A percentile compares a stretch with the other conserved stretches of the same genome.
Conservation (phyloP, 2,888 invertebrate species). For the Sipunculus nudus region DNA sequence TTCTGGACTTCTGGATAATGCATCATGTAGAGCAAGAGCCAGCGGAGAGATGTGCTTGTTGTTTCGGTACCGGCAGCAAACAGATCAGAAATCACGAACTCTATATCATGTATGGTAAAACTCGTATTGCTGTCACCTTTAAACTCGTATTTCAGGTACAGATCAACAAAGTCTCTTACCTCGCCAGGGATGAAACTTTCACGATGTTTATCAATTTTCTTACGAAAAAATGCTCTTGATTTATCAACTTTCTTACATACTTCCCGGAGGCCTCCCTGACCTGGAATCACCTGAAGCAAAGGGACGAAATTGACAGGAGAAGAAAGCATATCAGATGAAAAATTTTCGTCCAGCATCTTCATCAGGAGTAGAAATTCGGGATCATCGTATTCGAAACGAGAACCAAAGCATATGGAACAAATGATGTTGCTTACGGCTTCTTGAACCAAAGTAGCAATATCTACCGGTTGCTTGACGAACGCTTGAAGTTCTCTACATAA, state of each 20-base stretch:
- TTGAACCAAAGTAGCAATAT: background rate
- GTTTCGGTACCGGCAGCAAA: slow-evolving; percentile 14
- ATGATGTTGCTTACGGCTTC: slow-evolving; percentile 10
- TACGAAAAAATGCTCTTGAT: too few species aligned
- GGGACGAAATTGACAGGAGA: too few species aligned
- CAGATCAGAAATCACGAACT: slow-evolving; percentile 8
- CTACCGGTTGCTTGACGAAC: background rate
- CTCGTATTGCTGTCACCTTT: too few species aligned
- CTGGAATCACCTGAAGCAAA: too few species aligned
- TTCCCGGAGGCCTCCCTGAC: too few species aligned
- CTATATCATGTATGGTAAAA: too few species aligned
- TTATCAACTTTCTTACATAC: too few species aligned
- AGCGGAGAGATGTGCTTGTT: slow-evolving; percentile 7
- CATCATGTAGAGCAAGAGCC: slow-evolving; percentile 1
- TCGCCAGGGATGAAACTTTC: background rate
- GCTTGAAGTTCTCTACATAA: background rate
- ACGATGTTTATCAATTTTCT: background rate
- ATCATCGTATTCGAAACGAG: too few species aligned
- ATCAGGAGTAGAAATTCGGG: too few species aligned
- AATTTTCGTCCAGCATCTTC: too few species aligned
- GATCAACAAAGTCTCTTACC: slow-evolving; percentile 1
- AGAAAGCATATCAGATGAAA: too few species aligned
- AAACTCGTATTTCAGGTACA: too few species aligned
- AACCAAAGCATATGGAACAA: slow-evolving; percentile 6
- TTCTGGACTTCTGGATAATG: background rate